Conservation (phyloP, 1,140 invertebrate species). For the Papilio dardanus region DNA sequence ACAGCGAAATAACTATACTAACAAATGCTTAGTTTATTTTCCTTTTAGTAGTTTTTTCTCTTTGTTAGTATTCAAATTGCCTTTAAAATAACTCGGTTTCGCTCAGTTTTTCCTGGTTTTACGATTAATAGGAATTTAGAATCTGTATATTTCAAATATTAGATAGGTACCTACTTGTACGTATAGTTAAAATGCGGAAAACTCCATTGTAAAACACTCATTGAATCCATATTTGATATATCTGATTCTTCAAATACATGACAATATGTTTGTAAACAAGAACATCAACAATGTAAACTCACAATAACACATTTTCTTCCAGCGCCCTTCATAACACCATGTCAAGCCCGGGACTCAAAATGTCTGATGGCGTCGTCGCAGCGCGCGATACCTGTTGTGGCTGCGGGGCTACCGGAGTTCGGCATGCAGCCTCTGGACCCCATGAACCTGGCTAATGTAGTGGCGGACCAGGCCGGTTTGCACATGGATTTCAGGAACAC, state of each 20-base stretch:
- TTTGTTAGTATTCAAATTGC: too few relatives aligned
- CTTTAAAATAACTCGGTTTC: too few relatives aligned
- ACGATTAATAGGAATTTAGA: too few relatives aligned
- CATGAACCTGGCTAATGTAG: slow-evolving; percentile 57
- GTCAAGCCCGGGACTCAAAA: slow-evolving; percentile 48
- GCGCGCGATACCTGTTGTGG: slow-evolving; percentile 56
- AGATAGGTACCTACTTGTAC: too few relatives aligned
- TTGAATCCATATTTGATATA: too few relatives aligned
- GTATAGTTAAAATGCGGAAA: too few relatives aligned
- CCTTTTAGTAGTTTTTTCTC: too few relatives aligned
- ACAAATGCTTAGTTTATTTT: too few relatives aligned
- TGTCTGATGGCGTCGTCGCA: slow-evolving; percentile 64
- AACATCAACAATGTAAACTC: background rate
- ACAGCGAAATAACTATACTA: too few relatives aligned
- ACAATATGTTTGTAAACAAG: background rate
- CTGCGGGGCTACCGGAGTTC: slow-evolving; percentile 57
- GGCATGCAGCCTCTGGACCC: slow-evolving; percentile 64
- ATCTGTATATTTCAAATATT: too few relatives aligned
- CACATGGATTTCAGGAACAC: slow-evolving; percentile 65
- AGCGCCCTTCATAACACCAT: slow-evolving; percentile 63
- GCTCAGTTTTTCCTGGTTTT: too few relatives aligned
- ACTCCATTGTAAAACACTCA: too few relatives aligned
- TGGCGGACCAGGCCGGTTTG: slow-evolving; percentile 55
- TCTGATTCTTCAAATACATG: background rate
- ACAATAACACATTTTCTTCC: slow-evolving; percentile 4